A percentile compares a stretch with the other conserved stretches of the same genome.
phyloP scores from a whole-genome alignment of 2,888 invertebrate genomes.

The Blastobasis lacticolella region DNA sequence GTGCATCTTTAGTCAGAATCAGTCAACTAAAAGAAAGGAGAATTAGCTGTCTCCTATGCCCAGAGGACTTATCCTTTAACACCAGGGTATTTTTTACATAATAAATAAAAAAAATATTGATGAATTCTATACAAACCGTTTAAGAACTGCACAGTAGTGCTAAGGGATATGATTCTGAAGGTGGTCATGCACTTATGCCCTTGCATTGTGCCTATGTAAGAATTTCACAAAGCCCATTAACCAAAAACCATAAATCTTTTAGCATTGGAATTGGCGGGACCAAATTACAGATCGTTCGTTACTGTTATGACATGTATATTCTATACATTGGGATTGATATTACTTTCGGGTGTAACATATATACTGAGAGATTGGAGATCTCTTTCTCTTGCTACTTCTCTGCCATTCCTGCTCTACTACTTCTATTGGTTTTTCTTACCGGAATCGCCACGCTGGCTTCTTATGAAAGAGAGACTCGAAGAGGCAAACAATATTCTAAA shows the following conservation, averaged over 20 bases:
- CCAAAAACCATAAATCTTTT: conserved; percentile 27
- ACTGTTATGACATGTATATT: conserved; percentile 94
- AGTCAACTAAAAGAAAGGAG: no score
- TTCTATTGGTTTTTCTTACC: conserved; percentile 90
- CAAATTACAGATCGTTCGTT: conserved; percentile 92
- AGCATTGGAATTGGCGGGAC: conserved; percentile 94
- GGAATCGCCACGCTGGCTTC: conserved; percentile 93
- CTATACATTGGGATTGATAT: conserved; percentile 89
- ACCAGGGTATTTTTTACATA: no score
- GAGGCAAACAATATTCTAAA: conserved; percentile 87
- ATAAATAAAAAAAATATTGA: no score
- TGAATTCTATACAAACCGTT: no score
- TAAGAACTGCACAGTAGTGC: no score
- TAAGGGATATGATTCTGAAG: no score
- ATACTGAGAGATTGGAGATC: conserved; percentile 88
- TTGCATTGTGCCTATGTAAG: no score
- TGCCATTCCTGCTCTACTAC: conserved; percentile 89
- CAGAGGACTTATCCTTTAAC: no score
- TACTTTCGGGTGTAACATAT: conserved; percentile 89
- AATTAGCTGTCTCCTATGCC: no score
- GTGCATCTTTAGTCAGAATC: no score
- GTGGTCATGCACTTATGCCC: no score
- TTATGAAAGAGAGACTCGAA: conserved; percentile 85
- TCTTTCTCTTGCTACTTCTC: conserved; percentile 85
- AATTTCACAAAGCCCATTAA: no score